Conservation (phyloP, 2,888 invertebrate species). For the Dorcus parallelipipedus region DNA sequence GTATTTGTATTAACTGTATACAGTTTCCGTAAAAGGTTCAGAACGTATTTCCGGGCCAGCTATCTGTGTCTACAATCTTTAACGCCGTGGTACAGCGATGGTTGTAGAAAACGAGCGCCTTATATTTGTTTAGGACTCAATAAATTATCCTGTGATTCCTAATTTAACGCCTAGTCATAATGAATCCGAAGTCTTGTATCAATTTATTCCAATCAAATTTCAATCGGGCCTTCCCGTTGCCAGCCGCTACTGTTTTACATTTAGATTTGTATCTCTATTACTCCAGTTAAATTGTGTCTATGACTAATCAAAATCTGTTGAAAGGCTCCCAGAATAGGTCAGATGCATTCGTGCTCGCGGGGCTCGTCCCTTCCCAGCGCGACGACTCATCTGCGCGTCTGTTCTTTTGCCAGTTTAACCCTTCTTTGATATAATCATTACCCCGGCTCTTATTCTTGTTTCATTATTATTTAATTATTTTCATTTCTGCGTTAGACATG, state of each 20-base stretch:
- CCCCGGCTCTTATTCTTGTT: slow-evolving; percentile 47
- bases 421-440: slow-evolving; percentile 52
- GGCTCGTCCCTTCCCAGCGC: slow-evolving; percentile 1
- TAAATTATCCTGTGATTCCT: slow-evolving; percentile 29
- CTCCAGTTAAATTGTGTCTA: slow-evolving; percentile 51
- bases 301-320: slow-evolving; percentile 51
- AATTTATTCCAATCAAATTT: slow-evolving; percentile 50
- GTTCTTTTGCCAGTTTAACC: slow-evolving; percentile 44
- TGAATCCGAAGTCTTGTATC: slow-evolving; percentile 41
- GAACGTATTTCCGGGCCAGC: too few species aligned
- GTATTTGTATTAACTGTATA: too few species aligned
- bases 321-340: slow-evolving; percentile 40
- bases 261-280: slow-evolving; percentile 51
- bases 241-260: slow-evolving; percentile 49
- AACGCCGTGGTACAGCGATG: too few species aligned
- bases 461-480: slow-evolving; percentile 54
- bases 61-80: too few species aligned
- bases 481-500: slow-evolving; percentile 52
- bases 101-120: not conserved
- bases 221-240: slow-evolving; percentile 40
- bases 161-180: slow-evolving; percentile 45
- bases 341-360: slow-evolving; percentile 20
- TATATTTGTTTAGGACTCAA: slow-evolving; percentile 30
- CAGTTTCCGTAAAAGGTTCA: too few species aligned
- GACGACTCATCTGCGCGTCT: slow-evolving; percentile 22